Percentiles rank a stretch among this genome's conserved stretches.
Conservation (phyloP, 2,888 invertebrate genomes). For the Cosmia pyralina region DNA sequence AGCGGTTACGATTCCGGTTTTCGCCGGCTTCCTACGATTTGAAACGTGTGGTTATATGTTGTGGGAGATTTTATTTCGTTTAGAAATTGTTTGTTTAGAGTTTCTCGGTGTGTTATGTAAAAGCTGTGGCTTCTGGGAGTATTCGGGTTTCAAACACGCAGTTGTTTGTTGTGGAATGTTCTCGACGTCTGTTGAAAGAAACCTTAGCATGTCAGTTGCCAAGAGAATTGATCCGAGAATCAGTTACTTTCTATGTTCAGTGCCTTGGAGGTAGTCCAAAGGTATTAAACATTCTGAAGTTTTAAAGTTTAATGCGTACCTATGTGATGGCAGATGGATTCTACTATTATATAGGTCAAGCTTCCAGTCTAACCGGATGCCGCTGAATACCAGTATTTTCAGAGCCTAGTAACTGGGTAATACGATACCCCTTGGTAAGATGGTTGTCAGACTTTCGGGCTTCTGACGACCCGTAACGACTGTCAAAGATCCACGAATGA, state of each 20-base stretch:
- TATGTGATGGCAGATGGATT: too few species aligned
- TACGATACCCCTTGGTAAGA: background rate
- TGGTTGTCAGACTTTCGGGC: background rate
- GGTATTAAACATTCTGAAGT: slow-evolving; percentile 4
- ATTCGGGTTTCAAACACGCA: slow-evolving; percentile 32
- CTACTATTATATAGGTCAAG: too few species aligned
- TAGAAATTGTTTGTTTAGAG: slow-evolving; percentile 51
- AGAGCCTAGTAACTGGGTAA: background rate
- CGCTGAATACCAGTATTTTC: too few species aligned
- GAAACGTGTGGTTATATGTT: slow-evolving; percentile 46
- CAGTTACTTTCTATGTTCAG: slow-evolving; percentile 17
- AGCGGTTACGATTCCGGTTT: slow-evolving; percentile 54
- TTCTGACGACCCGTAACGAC: background rate
- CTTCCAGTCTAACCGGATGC: too few species aligned
- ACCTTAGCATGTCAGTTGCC: slow-evolving; percentile 40
- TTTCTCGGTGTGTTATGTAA: slow-evolving; percentile 45
- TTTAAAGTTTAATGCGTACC: background rate
- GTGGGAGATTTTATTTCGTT: slow-evolving; percentile 51
- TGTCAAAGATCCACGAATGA: too few species aligned
- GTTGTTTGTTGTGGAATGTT: slow-evolving; percentile 36
- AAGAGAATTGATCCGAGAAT: slow-evolving; percentile 42
- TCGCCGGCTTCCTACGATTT: slow-evolving; percentile 42
- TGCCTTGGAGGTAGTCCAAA: slow-evolving; percentile 28
- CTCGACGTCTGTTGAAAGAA: slow-evolving; percentile 23
- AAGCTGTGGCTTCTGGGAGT: slow-evolving; percentile 38